Evolutionary conservation across 2,797 vertebrate genomes (phyloP).

Genomic region (Aphelocoma californica): DNA sequence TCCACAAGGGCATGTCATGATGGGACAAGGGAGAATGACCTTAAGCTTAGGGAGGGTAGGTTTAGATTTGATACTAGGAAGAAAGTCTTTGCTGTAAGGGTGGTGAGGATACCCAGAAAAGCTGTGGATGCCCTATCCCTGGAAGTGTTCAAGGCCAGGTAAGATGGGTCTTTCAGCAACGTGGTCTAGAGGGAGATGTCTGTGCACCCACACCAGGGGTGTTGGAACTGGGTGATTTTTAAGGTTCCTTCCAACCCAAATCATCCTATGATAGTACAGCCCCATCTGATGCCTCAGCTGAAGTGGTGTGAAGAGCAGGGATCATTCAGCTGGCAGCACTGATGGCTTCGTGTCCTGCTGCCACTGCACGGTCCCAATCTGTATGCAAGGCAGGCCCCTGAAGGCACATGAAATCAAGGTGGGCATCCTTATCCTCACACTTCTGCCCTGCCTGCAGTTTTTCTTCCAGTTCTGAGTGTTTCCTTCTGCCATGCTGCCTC

Average conservation of each 20-base stretch:
- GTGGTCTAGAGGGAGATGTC: background rate
- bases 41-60: background rate
- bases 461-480: background rate
- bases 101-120: background rate
- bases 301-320: background rate
- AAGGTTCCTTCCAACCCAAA: background rate
- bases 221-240: background rate
- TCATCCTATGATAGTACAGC: background rate
- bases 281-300: background rate
- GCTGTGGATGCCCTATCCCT: background rate
- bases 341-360: background rate
- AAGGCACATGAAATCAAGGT: background rate
- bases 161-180: background rate
- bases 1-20: background rate
- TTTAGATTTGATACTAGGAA: background rate
- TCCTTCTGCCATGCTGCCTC: background rate
- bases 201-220: background rate
- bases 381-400: background rate
- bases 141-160: background rate
- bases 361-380: rapidly evolving
- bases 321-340: background rate
- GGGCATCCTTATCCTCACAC: background rate
- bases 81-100: background rate
- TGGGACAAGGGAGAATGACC: background rate
- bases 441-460: background rate